Evolutionary conservation across 2,113 vertebrate genomes (phyloP), one percentile per base, ranked within the genome.

Genomic region (Salvelinus namaycush): DNA sequence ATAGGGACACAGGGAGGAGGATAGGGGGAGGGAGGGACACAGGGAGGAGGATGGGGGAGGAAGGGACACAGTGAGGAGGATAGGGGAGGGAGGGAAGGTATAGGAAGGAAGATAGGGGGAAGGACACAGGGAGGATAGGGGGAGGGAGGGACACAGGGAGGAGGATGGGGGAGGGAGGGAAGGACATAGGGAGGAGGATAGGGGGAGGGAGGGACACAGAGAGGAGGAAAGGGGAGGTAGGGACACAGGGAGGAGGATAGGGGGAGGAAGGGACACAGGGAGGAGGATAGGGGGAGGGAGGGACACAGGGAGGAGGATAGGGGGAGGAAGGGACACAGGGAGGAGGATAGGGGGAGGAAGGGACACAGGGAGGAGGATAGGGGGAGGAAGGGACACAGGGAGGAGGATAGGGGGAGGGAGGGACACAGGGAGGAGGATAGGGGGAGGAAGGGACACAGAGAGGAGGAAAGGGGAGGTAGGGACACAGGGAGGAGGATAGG

Each of bases 381-480:
- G 5, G 5, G 20, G 20, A 8, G 8, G 20, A 0, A 9, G 13
- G 57, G 5, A n/a, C 74, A 54, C 80, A 74, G 62, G 67, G 49
- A 31, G 18, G 20, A 0, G 13, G 31, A 70, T 70, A n/a, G n/a
- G 2, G 68, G 44, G 54, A 44, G 27, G 59, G 68, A 70, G 57
- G 88, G 89, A 87, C 89, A 91, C 91, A 91, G 91, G 89, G 89
- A 89, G 90, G 91, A 91, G 88, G 91, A 88, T 90, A 89, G 89
- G 87, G 87, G 80, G 90, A 84, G 89, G 83, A 85, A 87, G 84
- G 29, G 29, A 3, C 29, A 29, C 29, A 79, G 80, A 88, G 91
- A 90, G 88, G 14, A 59, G 27, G 59, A 60, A 9, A 1, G 27
- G 22, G 51, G 51, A 26, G 18, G 13, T 22, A 22, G 14, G 27